These are phyloP conservation scores for Idris sp. DNA, from an alignment of 1,140 invertebrate genomes.

Conservation along the genomic window DNA sequence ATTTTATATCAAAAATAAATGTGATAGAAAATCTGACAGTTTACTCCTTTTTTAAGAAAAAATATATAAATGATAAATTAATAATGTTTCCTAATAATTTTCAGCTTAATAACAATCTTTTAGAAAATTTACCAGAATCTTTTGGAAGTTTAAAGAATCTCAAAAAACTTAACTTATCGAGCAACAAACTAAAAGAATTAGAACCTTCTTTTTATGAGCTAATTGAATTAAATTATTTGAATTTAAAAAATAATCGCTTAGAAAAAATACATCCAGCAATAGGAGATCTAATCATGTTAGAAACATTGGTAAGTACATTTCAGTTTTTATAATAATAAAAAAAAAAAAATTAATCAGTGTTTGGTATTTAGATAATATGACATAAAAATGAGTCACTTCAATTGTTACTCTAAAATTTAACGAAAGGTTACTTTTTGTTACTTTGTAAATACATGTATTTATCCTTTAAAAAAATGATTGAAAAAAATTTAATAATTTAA, in stretches of 20 bases:
- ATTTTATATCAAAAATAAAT: no score
- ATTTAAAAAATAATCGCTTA: constrained; percentile 83
- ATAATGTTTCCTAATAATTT: no score
- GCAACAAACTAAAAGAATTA: constrained; percentile 85
- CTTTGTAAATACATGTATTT: no score
- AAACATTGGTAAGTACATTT: constrained; percentile 80
- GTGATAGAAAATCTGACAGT: no score
- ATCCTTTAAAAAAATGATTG: no score
- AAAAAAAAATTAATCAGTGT: no score
- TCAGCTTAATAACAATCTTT: constrained; percentile 88
- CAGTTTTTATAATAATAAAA: constrained; percentile 15
- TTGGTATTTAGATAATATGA: constrained; percentile 1
- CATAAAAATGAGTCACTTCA: background rate
- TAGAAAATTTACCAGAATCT: constrained; percentile 85
- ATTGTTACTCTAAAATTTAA: no score
- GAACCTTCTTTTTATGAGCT: constrained; percentile 83
- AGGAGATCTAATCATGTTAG: constrained; percentile 86
- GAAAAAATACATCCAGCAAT: constrained; percentile 81
- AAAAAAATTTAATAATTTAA: no score
- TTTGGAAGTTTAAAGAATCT: constrained; percentile 87
- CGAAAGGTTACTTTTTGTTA: no score
- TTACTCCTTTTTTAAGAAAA: no score
- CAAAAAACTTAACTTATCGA: constrained; percentile 87
- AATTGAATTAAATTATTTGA: constrained; percentile 83
- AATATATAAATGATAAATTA: no score